Evolutionary conservation across 2,797 vertebrate genomes (phyloP), one percentile per base, ranked within the genome.

Genomic region (Etheostoma perlongum): DNA sequence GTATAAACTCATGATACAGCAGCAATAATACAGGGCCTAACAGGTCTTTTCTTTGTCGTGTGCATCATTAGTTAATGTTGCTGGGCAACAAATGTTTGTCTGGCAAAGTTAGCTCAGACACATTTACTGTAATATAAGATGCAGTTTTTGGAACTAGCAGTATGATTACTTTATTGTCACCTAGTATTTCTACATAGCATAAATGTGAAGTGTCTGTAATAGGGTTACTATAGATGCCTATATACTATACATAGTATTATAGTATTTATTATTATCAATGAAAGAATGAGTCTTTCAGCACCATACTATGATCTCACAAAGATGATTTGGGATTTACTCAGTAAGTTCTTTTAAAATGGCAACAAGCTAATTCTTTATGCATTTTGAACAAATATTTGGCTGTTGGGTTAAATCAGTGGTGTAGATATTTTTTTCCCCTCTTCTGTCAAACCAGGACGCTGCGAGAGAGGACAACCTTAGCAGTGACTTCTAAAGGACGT

Each of bases 401-500:
- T 46, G 44, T 64, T 14, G 27, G 21, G 44, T 65, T 14, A 2
- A 6, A 30, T 46, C 14, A 36, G 8, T 66, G 27, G 5, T 47
- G 3, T 40, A 19, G 7, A 18, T 4, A n/a, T 59, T 10, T 42
- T 40, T 54, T 47, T 46, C 15, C 1, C 70, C 19, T 67, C 6
- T 0, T 81, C 27, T 86, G n/a, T 74, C 79, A 87, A 91, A 91
- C 61, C 84, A 99, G 97, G 92, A 94, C 93, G 19, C 93, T 99
- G 84, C 95, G 97, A 93, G 97, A 98, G 89, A 98, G 98, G 92
- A 99, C 98, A 3, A 94, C 96, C 18, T 94, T 99, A 93, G 92
- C 96, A 52, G 94, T 97, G 82, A 98, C 98, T 48, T 98, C 97
- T 63, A 95, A 95, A 93, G 97, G 97, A 59, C 96, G 93, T 85